A percentile compares a stretch with the other conserved stretches of the same genome.
These are phyloP conservation scores for Umimayanthus kanabou DNA, from an alignment of 92 coral and sea anemone species.

Conservation along the genomic window DNA sequence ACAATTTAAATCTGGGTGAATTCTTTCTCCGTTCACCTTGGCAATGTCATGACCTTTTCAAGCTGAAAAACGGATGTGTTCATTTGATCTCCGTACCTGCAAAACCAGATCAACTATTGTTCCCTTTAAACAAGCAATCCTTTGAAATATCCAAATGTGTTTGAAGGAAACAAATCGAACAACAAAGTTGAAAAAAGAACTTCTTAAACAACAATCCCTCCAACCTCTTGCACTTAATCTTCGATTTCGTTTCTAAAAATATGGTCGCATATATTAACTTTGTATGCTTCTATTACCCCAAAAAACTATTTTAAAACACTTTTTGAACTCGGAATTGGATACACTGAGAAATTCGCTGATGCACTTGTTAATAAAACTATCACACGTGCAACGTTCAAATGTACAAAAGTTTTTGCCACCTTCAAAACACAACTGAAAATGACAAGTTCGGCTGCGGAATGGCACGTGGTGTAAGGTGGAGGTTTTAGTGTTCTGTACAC, in stretches of 20 bases:
- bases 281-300: no score
- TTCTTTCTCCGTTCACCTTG: slow-evolving; percentile 33
- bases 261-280: neutral
- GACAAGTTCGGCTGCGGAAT: neutral
- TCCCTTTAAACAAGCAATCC: slow-evolving; percentile 5
- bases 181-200: neutral
- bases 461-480: slow-evolving; percentile 18
- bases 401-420: slow-evolving; percentile 13
- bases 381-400: slow-evolving; percentile 25
- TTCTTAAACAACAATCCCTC: neutral
- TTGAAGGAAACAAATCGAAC: neutral
- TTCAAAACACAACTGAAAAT: slow-evolving; percentile 1
- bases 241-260: neutral
- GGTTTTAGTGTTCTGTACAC: slow-evolving; percentile 33
- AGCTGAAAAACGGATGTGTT: slow-evolving; percentile 7
- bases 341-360: neutral
- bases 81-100: slow-evolving; percentile 40
- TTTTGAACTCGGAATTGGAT: neutral
- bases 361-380: slow-evolving; percentile 11
- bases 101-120: slow-evolving; percentile 22
- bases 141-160: neutral
- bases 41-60: slow-evolving; percentile 39
- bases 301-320: neutral
- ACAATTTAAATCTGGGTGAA: slow-evolving; percentile 22
- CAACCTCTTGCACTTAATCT: neutral